Conservation (phyloP, 2,888 invertebrate genomes). For the Andrena bucephala region DNA sequence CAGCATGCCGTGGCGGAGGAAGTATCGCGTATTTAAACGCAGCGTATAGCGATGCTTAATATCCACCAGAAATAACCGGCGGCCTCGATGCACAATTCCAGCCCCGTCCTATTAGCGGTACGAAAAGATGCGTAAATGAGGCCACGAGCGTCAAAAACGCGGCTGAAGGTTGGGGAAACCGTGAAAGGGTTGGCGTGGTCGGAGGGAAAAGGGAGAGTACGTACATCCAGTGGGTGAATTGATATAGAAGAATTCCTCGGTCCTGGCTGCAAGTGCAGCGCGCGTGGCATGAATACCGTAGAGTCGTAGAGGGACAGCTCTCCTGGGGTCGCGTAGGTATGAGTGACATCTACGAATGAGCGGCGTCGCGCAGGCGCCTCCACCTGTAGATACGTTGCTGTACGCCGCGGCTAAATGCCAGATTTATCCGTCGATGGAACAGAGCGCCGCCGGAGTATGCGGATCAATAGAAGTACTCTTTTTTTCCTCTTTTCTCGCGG, state of each 20-base stretch:
- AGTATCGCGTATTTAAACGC: not conserved
- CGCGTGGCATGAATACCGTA: conserved; percentile 55
- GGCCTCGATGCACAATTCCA: conserved; percentile 1
- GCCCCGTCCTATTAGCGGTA: conserved; percentile 19
- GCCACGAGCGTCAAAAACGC: conserved; percentile 18
- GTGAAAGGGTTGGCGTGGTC: not conserved
- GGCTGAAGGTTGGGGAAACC: not conserved
- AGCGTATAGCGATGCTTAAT: not conserved
- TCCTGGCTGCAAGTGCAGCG: conserved; percentile 35
- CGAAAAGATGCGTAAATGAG: conserved; percentile 25
- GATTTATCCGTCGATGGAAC: conserved; percentile 69
- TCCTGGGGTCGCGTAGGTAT: conserved; percentile 27
- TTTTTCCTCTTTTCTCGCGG: conserved; percentile 20
- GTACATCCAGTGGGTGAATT: conserved; percentile 27
- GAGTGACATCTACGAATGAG: conserved; percentile 44
- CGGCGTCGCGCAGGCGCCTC: conserved; percentile 65
- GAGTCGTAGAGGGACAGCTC: conserved; percentile 22
- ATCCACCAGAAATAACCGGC: conserved; percentile 5
- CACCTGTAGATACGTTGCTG: conserved; percentile 69
- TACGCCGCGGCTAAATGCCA: conserved; percentile 65
- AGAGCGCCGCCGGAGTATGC: conserved; percentile 53
- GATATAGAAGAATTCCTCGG: conserved; percentile 40
- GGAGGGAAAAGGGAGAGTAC: not conserved
- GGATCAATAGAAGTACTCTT: conserved; percentile 68
- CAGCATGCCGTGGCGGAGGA: not conserved